Percentiles rank a stretch among this genome's conserved stretches.
phyloP scores from a whole-genome alignment of 2,888 invertebrate species.

The Parthenolecanium corni region DNA sequence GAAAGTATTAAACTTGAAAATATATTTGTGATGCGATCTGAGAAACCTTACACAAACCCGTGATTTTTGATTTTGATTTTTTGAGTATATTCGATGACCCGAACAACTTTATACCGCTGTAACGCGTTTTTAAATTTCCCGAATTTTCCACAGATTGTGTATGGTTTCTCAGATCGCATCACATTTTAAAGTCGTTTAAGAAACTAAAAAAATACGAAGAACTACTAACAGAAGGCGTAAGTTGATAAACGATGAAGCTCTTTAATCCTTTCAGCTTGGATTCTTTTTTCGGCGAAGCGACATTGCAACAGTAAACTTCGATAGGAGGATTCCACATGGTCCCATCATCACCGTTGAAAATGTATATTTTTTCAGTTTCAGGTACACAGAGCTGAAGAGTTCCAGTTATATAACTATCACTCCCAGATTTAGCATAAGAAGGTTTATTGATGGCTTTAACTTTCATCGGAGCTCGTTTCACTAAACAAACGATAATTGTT shows the following conservation, averaged over 20 bases:
- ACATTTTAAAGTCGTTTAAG: too few species aligned
- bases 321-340: slow-evolving; percentile 61
- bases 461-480: slow-evolving; percentile 41
- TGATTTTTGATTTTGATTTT: too few species aligned
- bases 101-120: too few species aligned
- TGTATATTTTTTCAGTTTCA: slow-evolving; percentile 57
- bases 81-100: too few species aligned
- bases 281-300: slow-evolving; percentile 94
- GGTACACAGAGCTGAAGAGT: slow-evolving; percentile 55
- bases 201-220: too few species aligned
- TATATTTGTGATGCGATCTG: too few species aligned
- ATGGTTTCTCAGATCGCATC: too few species aligned
- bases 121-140: too few species aligned
- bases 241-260: slow-evolving; percentile 91
- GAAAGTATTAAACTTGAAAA: too few species aligned
- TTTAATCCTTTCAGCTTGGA: slow-evolving; percentile 94
- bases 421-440: slow-evolving; percentile 75
- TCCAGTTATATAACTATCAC: slow-evolving; percentile 75
- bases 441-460: slow-evolving; percentile 73
- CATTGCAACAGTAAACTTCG: slow-evolving; percentile 68
- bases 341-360: slow-evolving; percentile 50
- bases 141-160: too few species aligned
- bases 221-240: slow-evolving; percentile 68
- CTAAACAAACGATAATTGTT: not conserved
- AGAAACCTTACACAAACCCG: too few species aligned